Percentiles rank a stretch among this genome's conserved stretches.
Evolutionary conservation across 2,797 vertebrate genomes (phyloP).

Genomic region (Spinibarbus caldwelli): DNA sequence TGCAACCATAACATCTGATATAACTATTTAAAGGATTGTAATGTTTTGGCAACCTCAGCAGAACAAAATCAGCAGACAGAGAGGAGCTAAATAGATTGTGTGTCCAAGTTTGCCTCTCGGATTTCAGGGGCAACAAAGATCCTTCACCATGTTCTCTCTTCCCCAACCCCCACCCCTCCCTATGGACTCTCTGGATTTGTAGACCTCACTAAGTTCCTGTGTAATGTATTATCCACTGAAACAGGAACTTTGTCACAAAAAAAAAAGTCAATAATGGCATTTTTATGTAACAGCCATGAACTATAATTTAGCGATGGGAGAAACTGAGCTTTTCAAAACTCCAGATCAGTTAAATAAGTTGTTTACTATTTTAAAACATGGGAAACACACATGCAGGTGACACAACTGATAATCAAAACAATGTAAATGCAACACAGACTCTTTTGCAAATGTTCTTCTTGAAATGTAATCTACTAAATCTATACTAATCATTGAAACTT

Average conservation of each 20-base stretch:
- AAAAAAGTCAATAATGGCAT: too few relatives aligned
- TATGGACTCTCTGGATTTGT: background rate
- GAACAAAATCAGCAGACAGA: background rate
- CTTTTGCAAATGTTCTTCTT: background rate
- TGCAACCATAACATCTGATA: background rate
- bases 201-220: too few relatives aligned
- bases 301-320: too few relatives aligned
- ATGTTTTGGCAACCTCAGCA: constrained; percentile 14
- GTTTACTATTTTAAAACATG: too few relatives aligned
- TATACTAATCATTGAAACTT: too few relatives aligned
- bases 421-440: too few relatives aligned
- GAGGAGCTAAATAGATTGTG: constrained; percentile 18
- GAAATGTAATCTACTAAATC: background rate
- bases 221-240: background rate
- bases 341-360: too few relatives aligned
- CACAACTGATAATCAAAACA: too few relatives aligned
- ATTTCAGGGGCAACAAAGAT: constrained; percentile 38
- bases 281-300: background rate
- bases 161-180: background rate
- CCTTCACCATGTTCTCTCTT: background rate
- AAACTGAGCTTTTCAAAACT: too few relatives aligned
- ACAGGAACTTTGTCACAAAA: background rate
- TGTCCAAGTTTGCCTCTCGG: constrained; percentile 18
- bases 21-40: background rate
- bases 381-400: too few relatives aligned